Conservation (phyloP, 2,797 vertebrate species). For the Sternotherus odoratus region DNA sequence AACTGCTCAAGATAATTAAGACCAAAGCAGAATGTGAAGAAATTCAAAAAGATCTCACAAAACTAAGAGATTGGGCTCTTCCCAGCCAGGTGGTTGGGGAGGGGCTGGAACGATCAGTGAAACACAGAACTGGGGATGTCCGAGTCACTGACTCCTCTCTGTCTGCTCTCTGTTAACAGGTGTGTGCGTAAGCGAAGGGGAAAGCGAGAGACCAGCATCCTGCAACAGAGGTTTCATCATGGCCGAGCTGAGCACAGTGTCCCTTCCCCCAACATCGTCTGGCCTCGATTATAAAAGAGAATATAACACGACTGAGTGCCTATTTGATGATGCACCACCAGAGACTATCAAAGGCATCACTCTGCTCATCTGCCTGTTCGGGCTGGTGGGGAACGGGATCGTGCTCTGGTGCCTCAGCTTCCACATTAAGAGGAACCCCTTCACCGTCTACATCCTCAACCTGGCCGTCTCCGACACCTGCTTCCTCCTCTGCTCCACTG, state of each 20-base stretch:
- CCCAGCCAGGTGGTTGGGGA: neutral
- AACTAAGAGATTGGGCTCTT: too few relatives aligned
- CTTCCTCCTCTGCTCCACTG: neutral
- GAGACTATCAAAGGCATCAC: neutral
- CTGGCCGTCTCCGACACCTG: neutral
- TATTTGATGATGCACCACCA: neutral
- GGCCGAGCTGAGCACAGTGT: neutral
- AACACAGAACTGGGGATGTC: neutral
- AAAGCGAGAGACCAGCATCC: neutral
- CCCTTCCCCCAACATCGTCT: neutral
- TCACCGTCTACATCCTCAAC: neutral
- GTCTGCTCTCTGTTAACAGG: neutral
- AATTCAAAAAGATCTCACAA: too few relatives aligned
- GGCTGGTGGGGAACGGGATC: neutral
- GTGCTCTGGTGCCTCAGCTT: constrained; percentile 9
- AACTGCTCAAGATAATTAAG: too few relatives aligned
- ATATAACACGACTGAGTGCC: neutral
- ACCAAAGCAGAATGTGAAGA: too few relatives aligned
- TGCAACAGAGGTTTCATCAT: neutral
- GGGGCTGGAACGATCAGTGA: neutral
- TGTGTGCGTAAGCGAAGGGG: neutral
- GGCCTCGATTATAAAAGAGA: rapidly evolving
- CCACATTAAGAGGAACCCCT: neutral
- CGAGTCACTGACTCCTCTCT: neutral
- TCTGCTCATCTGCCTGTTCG: neutral